These are phyloP conservation scores for Sus cebifrons DNA, from an alignment of 2,797 vertebrate genomes.

Conservation along the genomic window DNA sequence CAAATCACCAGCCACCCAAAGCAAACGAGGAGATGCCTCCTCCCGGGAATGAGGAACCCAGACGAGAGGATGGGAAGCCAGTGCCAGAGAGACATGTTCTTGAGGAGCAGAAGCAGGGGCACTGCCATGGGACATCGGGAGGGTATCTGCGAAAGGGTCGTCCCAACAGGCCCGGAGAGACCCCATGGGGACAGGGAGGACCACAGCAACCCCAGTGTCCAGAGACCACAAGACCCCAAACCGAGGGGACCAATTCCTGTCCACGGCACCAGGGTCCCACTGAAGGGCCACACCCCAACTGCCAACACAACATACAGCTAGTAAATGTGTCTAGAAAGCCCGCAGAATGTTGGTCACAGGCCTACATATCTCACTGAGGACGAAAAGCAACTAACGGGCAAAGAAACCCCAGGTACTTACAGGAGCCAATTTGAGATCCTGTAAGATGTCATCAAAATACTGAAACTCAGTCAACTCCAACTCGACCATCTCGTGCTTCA, in stretches of 20 bases:
- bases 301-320: neutral
- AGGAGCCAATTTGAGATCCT: conserved; percentile 92
- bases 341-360: accelerated
- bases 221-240: neutral
- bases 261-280: accelerated
- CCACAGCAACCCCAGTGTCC: too few relatives aligned
- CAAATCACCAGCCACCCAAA: neutral
- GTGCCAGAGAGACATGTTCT: neutral
- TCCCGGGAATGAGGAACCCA: neutral
- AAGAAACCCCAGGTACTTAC: conserved; percentile 87
- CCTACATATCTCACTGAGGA: neutral
- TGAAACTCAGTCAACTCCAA: conserved; percentile 93
- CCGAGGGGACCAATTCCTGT: too few relatives aligned
- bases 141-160: neutral
- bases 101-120: neutral
- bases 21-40: neutral
- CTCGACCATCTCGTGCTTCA: conserved; percentile 94
- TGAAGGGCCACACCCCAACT: neutral
- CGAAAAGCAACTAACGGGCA: neutral
- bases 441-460: conserved; percentile 91
- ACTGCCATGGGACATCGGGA: accelerated
- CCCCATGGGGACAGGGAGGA: accelerated
- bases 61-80: neutral
- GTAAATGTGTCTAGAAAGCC: neutral
- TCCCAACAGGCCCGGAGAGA: neutral